Evolutionary conservation across 2,113 vertebrate genomes (phyloP), one percentile per base, ranked within the genome.

Genomic region (Nanorana parkeri): DNA sequence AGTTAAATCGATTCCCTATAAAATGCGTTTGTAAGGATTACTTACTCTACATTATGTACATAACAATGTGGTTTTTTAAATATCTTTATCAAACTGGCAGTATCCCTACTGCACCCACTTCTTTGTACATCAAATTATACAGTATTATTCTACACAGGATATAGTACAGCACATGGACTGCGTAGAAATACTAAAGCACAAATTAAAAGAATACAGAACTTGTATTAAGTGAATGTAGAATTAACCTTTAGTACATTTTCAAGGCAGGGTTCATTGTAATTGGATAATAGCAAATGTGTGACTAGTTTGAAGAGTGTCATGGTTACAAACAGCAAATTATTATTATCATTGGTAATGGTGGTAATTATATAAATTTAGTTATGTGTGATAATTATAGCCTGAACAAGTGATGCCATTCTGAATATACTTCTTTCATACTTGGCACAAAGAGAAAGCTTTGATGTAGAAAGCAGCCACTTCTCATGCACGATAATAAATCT

Each of bases 281-380:
- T 76, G 19, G 54, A 83, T 76, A 76, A 83, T 83, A 76, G 63
- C 63, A 68, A 67, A 73, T 67, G 23, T 74, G 26, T 75, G 36
- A 82, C 51, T 67, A 65, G 52, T 47, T 74, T 76, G 21, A 71
- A 68, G 76, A 67, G 64, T 51, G 51, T 26, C 29, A 66, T 82
- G 32, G 72, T 47, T 68, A 52, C 51, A 78, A 54, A 56, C 76
- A 54, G 63, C 63, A 75, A 83, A 83, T 83, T 83, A 83, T 83
- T 68, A 76, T 76, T 63, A 83, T 83, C 63, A 76, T 68, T 83
- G 29, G 23, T 83, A 83, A 83, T 83, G 72, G 72, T 67, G 80
- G 76, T 83, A 83, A 83, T 83, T 83, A 83, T 64, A 83, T 65
- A 24, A 76, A 83, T 83, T 67, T 75, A 58, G 80, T 68, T 83